phyloP scores from a whole-genome alignment of 1,140 invertebrate genomes.

The Fopius arisanus region DNA sequence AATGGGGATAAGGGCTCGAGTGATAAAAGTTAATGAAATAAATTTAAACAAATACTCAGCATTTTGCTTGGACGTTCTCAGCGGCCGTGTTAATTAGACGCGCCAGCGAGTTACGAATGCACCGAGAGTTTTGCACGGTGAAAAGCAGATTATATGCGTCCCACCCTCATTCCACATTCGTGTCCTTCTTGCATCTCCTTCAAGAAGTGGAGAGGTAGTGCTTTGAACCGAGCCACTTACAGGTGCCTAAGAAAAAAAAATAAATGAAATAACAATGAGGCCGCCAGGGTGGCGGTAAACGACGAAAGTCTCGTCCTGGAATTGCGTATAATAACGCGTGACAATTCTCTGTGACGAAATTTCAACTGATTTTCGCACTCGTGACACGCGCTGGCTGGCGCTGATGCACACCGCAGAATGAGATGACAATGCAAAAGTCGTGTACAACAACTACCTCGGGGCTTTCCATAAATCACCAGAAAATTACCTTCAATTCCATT shows the following conservation, averaged over 20 bases:
- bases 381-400: constrained; percentile 7
- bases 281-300: not conserved
- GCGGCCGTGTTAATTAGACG: constrained; percentile 23
- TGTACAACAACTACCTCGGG: not conserved
- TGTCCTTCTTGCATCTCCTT: not conserved
- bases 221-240: not conserved
- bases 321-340: constrained; percentile 31
- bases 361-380: constrained; percentile 19
- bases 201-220: not conserved
- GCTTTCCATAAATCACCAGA: constrained; percentile 20
- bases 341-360: constrained; percentile 31
- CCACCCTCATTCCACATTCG: not conserved
- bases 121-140: constrained; percentile 9
- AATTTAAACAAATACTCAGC: not conserved
- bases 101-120: constrained; percentile 18
- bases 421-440: constrained; percentile 13
- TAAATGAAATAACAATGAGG: not conserved
- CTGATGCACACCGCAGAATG: constrained; percentile 12
- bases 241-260: not conserved
- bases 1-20: not conserved
- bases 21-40: not conserved
- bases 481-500: constrained; percentile 19
- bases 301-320: not conserved
- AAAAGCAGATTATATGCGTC: constrained; percentile 33
- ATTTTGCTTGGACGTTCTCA: not conserved